A percentile compares a stretch with the other conserved stretches of the same genome.
phyloP scores from a whole-genome alignment of 1,140 invertebrate species.

The Nomia melanderi region DNA sequence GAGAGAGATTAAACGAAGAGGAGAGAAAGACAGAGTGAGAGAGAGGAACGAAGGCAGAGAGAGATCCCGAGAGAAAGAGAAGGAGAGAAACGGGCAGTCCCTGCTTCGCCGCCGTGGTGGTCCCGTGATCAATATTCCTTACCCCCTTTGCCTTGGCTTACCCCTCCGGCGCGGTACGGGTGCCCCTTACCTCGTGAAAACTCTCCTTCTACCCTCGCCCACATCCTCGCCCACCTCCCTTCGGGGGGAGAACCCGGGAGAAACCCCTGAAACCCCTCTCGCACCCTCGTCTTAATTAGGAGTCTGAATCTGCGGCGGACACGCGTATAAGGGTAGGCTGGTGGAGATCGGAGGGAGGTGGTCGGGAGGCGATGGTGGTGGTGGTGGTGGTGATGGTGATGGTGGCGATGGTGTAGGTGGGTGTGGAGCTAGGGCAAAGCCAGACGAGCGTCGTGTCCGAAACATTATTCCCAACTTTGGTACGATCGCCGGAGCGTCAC shows the following conservation, averaged over 20 bases:
- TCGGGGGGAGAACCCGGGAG: slow-evolving; percentile 66
- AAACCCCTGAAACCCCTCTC: slow-evolving; percentile 77
- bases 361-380: slow-evolving; percentile 22
- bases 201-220: slow-evolving; percentile 57
- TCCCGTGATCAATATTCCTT: slow-evolving; percentile 82
- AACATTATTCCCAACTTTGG: slow-evolving; percentile 80
- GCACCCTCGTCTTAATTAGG: slow-evolving; percentile 85
- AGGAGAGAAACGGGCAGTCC: slow-evolving; percentile 70
- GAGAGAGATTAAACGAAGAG: slow-evolving; percentile 9
- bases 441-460: slow-evolving; percentile 78
- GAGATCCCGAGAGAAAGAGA: slow-evolving; percentile 43
- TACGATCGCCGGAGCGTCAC: slow-evolving; percentile 58
- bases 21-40: slow-evolving; percentile 39
- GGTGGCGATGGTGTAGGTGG: slow-evolving; percentile 36
- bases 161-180: slow-evolving; percentile 72
- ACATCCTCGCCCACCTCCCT: slow-evolving; percentile 51
- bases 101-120: slow-evolving; percentile 69
- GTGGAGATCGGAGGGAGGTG: slow-evolving; percentile 53
- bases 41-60: slow-evolving; percentile 48
- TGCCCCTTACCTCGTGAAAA: slow-evolving; percentile 67
- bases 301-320: slow-evolving; percentile 85
- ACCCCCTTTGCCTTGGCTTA: slow-evolving; percentile 79
- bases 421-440: slow-evolving; percentile 66
- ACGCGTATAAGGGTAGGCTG: slow-evolving; percentile 82
- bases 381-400: slow-evolving; percentile 46